Percentiles rank a stretch among this genome's conserved stretches.
phyloP scores from a whole-genome alignment of 92 coral and sea anemone species.

The Parazoanthus darwini region DNA sequence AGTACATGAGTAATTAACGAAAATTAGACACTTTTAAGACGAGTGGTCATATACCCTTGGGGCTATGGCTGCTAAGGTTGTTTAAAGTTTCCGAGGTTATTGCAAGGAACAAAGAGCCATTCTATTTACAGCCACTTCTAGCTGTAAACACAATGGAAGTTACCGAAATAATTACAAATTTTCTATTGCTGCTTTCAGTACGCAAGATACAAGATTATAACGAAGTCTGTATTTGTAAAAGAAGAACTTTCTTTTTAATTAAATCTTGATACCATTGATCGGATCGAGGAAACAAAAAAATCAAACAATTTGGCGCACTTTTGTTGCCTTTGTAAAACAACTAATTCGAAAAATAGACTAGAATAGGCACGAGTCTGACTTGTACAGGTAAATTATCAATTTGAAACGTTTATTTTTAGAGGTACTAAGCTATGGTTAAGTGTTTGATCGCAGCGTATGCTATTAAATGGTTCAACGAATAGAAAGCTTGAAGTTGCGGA shows the following conservation, averaged over 20 bases:
- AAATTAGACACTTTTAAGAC: conserved; percentile 35
- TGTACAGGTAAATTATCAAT: conserved; percentile 1
- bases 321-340: conserved; percentile 59
- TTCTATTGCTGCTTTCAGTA: conserved; percentile 35
- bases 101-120: conserved; percentile 23
- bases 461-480: conserved; percentile 21
- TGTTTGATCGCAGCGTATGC: not conserved
- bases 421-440: conserved; percentile 29
- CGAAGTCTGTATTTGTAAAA: conserved; percentile 34
- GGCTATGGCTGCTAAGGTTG: conserved; percentile 40
- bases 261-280: conserved; percentile 42
- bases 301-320: conserved; percentile 59
- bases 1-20: conserved; percentile 32
- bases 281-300: conserved; percentile 53
- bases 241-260: conserved; percentile 44
- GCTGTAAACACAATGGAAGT: conserved; percentile 17
- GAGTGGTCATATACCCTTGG: conserved; percentile 26
- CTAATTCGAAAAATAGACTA: conserved; percentile 56
- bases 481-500: conserved; percentile 26
- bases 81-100: conserved; percentile 48
- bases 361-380: conserved; percentile 22
- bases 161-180: conserved; percentile 21
- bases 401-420: conserved; percentile 32
- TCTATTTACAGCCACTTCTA: conserved; percentile 33
- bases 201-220: conserved; percentile 31